Conservation (phyloP, 1,140 invertebrate species). For the Brachionus rotundiformis region DNA sequence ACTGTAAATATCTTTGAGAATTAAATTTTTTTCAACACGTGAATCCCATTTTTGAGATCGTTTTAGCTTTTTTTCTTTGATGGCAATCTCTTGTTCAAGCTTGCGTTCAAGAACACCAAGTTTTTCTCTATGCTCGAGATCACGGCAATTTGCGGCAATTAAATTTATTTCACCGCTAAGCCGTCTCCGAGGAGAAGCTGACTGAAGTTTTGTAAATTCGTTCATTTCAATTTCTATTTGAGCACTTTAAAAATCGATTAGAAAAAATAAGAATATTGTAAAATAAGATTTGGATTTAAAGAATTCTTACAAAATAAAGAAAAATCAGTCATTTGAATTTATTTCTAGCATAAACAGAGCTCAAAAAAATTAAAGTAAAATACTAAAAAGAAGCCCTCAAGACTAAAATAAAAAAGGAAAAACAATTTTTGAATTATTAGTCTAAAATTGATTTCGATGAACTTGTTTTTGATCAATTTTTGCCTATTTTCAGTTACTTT, state of each 20-base stretch:
- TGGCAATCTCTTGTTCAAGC: neutral
- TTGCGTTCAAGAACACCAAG: neutral
- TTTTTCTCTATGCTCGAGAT: constrained; percentile 16
- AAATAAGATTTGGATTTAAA: neutral
- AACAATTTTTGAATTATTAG: neutral
- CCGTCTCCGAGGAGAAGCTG: neutral
- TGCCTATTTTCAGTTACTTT: neutral
- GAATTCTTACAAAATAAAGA: neutral
- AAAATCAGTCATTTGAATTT: neutral
- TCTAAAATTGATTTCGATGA: neutral
- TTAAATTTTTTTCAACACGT: constrained; percentile 35
- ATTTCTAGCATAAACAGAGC: neutral
- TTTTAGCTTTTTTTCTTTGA: constrained; percentile 21
- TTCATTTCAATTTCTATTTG: neutral
- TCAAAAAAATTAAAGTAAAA: neutral
- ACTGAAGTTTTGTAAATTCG: neutral
- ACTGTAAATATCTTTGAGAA: constrained; percentile 21
- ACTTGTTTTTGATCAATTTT: neutral
- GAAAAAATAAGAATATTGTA: neutral
- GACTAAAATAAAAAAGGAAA: neutral
- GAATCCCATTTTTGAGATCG: constrained; percentile 40
- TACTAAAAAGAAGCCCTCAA: neutral
- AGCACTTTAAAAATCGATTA: constrained; percentile 3
- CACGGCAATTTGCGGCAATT: neutral
- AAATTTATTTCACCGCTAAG: neutral